Base-by-base conservation (phyloP, 2,113 vertebrate species). In the Girardinichthys multiradiatus region DNA sequence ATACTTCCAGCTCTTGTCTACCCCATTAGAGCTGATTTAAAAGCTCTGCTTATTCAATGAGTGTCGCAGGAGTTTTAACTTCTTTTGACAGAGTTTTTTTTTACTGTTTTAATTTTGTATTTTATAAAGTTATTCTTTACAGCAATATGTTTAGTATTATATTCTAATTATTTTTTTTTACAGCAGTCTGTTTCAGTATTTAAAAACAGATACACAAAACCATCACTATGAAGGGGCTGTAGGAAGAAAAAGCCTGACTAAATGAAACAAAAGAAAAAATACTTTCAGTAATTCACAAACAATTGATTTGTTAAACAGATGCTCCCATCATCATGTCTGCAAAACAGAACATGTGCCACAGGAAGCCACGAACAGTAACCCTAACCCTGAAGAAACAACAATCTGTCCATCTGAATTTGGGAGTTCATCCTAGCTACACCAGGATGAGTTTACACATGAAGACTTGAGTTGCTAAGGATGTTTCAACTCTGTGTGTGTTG, bases 401-500 rank as follows among this genome's bases (percentile, higher is more conserved):
- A 61, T 29, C 13, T 60, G 42, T 67, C 26, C n/a, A 21, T 66
- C 27, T 39, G 17, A 39, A n/a, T 48, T 14, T 27, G 75, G 31
- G 64, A 37, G 4, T 10, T 29, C 5, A 33, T 29, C 37, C 33
- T 37, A n/a, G 42, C 29, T 35, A 35, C 12, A 27, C 39, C 12
- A 27, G 1, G 45, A 75, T 45, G 19, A 8, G 21, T 9, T 63
- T 68, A 26, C 35, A 70, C 60, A 30, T 8, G 61, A 59, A 63
- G 51, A 48, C 37, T 61, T 42, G 3, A 42, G 51, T 13, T 39
- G 24, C 30, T 70, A 29, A 58, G 45, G 57, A 31, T 39, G 63
- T 61, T 72, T 71, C 71, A 71, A 35, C 59, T 70, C 54, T 77
- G 48, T 54, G 24, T 54, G n/a, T 0, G 8, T 54, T n/a, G 48